These are phyloP conservation scores for Uria aalge DNA, from an alignment of 2,113 vertebrate species.

Conservation along the genomic window DNA sequence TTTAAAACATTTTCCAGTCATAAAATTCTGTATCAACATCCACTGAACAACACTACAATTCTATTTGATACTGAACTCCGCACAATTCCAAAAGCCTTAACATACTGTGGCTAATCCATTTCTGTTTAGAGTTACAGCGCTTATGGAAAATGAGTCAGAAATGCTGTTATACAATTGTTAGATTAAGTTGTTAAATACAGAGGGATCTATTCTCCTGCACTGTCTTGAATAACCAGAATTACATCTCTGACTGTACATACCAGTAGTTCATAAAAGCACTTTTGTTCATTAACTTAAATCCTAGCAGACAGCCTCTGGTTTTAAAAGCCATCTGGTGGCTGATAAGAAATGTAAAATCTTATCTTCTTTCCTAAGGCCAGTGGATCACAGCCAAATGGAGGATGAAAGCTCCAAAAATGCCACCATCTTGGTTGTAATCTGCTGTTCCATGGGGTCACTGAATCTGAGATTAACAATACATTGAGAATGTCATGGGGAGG, in stretches of 20 bases:
- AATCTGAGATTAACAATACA: conserved; percentile 1
- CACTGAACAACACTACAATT: not conserved
- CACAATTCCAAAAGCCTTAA: not conserved
- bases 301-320: conserved; percentile 44
- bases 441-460: not conserved
- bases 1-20: not conserved
- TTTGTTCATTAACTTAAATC: conserved; percentile 59
- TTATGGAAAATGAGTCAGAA: conserved; percentile 41
- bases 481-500: not conserved
- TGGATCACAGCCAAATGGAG: conserved; percentile 54
- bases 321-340: conserved; percentile 46
- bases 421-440: conserved; percentile 25
- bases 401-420: conserved; percentile 36
- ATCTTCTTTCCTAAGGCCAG: conserved; percentile 26
- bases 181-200: conserved; percentile 46
- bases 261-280: conserved; percentile 55
- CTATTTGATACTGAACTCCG: not conserved
- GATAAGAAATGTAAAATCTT: conserved; percentile 58
- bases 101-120: not conserved
- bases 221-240: conserved; percentile 45
- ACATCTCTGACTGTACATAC: conserved; percentile 18
- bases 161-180: conserved; percentile 4
- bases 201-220: conserved; percentile 20
- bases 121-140: not conserved
- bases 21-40: not conserved